Base-by-base conservation (phyloP, 2,888 invertebrate genomes). In the Cheilosia variabilis region DNA sequence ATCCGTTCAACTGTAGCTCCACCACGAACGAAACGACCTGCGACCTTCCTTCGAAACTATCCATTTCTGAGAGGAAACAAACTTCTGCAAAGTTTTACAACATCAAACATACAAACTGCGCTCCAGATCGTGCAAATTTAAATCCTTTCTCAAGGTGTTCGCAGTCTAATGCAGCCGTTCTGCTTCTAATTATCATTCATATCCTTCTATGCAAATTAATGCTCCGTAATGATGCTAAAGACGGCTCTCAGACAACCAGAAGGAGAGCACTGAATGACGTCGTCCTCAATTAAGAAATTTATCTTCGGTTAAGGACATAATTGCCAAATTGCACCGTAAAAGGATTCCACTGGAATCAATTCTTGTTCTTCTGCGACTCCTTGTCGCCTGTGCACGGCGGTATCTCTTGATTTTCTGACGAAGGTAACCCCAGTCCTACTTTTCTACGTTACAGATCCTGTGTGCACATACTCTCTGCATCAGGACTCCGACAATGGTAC, bases 251-350 rank as follows among this genome's bases (percentile, higher is more conserved):
- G 10, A 4, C 22, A 13, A 22, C 37, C 53, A 31, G 5, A 22
- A 52, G 22, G 24, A 19, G 24, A 24, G 19, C 34, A 78, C 58
- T 79, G 53, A 69, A 69, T 69, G 53, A 79, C 68, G 63, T 55
- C 63, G 63, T 55, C 69, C 65, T 75, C 73, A 84, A 84, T 79
- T 84, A 84, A 65, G 73, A 53, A 79, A 75, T 84, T 79, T 79
- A 75, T 75, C 73, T 53, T 65, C 58, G 73, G 63, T 52, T 73
- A 69, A 63, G 73, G 45, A 52, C 58, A 69, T 65, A 69, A 79
- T 84, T 75, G 68, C 65, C 60, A 69, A 72, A 80, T 80, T 80
- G 60, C 72, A 69, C 37, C 22, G 22, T 24, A 37, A 63, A 65
- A 68, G 57, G 27, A 83, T 79, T 78, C 45, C 50, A 34, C 22